Base-by-base conservation (phyloP, 2,888 invertebrate species). In the Spicauda simplicius region DNA sequence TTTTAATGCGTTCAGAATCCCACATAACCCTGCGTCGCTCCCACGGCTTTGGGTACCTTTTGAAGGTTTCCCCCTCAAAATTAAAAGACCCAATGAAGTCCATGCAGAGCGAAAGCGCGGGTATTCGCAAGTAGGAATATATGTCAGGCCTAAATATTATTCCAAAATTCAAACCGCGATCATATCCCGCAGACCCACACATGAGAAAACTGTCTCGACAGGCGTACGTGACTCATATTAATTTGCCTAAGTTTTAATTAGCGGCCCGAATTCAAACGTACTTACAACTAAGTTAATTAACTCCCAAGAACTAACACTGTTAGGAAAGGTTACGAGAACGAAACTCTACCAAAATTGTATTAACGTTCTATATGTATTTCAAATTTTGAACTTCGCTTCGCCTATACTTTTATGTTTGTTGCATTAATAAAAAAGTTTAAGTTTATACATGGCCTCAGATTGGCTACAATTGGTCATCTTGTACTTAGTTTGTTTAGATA, bases 221-320 rank as follows among this genome's bases (percentile, higher is more conserved):
- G 73, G 74, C 75, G 73, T 75, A 81, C 82, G 79, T 79, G 82
- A 78, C 80, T 79, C 77, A 80, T 82, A 82, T 81, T 82, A 81
- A 82, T 83, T 84, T 73, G 66, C 54, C 64, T 69, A 84, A 85
- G 81, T 83, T 82, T 81, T 81, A 84, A 84, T 83, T 82, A 82
- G 79, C 75, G 76, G 74, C 75, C 80, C 80, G 76, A 79, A 80
- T 80, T 79, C 77, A 75, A 77, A 77, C 77, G 79, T 80, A 82
- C 79, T 82, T 78, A 82, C 79, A 80, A 82, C 82, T 80, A 77
- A 82, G 82, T 84, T 85, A 84, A 85, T 81, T 79, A 81, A 81
- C 79, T 83, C 74, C 60, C 63, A 71, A 73, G 70, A 72, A 72
- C 74, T 73, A 71, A 72, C 71, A 71, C 72, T 71, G 68, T 62